These are phyloP conservation scores for Cryptus armator DNA, from an alignment of 2,888 invertebrate genomes.

Conservation along the genomic window DNA sequence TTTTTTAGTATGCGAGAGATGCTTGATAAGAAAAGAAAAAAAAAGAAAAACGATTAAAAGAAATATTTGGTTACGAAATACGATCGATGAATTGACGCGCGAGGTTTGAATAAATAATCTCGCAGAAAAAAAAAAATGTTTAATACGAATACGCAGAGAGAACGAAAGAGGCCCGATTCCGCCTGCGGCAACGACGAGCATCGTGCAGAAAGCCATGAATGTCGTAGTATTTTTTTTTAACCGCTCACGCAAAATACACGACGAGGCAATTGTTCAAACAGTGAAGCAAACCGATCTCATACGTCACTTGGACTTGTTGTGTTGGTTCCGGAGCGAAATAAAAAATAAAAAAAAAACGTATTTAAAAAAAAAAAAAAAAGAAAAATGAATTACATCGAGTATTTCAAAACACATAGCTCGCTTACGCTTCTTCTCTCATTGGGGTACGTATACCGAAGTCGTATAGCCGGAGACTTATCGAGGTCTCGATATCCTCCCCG, in stretches of 20 bases:
- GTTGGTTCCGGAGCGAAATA: conserved; percentile 11
- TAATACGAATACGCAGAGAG: too few species aligned
- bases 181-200: too few species aligned
- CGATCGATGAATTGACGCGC: conserved; percentile 26
- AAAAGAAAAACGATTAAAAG: neutral
- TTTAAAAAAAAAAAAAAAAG: too few species aligned
- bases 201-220: neutral
- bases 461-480: conserved; percentile 41
- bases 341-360: conserved; percentile 10
- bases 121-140: neutral
- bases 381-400: conserved; percentile 26
- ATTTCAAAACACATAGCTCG: conserved; percentile 27
- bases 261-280: conserved; percentile 54
- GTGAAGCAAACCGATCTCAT: neutral
- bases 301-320: neutral
- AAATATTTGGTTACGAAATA: conserved; percentile 37
- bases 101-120: conserved; percentile 14
- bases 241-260: neutral
- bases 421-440: conserved; percentile 32
- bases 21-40: conserved; percentile 4
- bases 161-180: neutral
- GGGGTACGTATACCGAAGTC: conserved; percentile 6
- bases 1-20: neutral
- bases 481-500: conserved; percentile 55
- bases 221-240: conserved; percentile 19